Evolutionary conservation across 2,113 vertebrate genomes (phyloP).

Genomic region (Pipra filicauda): DNA sequence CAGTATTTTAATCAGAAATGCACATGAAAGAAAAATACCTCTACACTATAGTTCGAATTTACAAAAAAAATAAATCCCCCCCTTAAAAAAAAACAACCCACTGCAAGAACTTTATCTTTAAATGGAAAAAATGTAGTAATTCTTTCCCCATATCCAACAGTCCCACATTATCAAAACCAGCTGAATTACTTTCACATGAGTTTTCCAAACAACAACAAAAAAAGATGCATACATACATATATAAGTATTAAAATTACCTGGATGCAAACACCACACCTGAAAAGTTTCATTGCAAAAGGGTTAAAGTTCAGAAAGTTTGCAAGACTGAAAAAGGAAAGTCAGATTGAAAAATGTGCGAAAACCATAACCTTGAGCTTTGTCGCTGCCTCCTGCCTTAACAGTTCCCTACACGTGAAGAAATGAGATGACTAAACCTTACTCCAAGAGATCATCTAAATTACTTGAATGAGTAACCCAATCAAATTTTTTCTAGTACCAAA

Average conservation of each 20-base stretch:
- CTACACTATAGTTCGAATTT: not conserved
- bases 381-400: not conserved
- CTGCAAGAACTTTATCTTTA: not conserved
- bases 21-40: not conserved
- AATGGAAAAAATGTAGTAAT: not conserved
- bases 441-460: not conserved
- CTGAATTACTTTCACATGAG: not conserved
- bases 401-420: not conserved
- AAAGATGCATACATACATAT: not conserved
- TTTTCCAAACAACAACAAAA: not conserved
- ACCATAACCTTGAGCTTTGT: not conserved
- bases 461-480: not conserved
- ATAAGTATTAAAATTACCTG: slow-evolving; percentile 15
- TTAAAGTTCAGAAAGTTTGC: slow-evolving; percentile 34
- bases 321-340: slow-evolving; percentile 33
- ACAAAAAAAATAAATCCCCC: not conserved
- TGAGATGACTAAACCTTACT: not conserved
- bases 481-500: not conserved
- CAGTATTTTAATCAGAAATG: not conserved
- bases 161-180: not conserved
- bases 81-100: not conserved
- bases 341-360: not conserved
- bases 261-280: not conserved
- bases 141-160: not conserved
- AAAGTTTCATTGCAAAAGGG: slow-evolving; percentile 46